Evolutionary conservation across 2,113 vertebrate genomes (phyloP).

Genomic region (Ahaetulla prasina): DNA sequence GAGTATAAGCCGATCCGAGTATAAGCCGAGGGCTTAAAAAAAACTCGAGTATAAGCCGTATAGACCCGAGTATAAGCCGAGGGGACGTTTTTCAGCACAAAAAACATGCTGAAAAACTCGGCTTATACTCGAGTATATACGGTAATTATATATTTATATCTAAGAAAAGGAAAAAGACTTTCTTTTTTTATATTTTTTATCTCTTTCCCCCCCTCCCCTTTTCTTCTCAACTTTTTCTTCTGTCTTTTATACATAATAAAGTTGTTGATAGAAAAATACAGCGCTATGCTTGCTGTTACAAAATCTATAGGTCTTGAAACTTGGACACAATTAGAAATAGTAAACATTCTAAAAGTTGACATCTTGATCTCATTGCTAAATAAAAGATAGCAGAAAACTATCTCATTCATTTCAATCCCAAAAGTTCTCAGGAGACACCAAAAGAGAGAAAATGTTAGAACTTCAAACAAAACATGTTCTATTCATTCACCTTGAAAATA

Average conservation of each 20-base stretch:
- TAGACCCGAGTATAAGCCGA: no score
- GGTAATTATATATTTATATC: not conserved
- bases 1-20: no score
- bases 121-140: no score
- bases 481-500: conserved; percentile 19
- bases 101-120: no score
- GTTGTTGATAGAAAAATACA: not conserved
- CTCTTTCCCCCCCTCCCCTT: not conserved
- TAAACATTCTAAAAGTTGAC: not conserved
- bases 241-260: not conserved
- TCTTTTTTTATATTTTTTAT: not conserved
- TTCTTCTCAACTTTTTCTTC: no score
- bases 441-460: no score
- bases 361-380: not conserved
- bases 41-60: no score
- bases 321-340: not conserved
- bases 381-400: not conserved
- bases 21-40: no score
- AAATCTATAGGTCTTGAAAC: not conserved
- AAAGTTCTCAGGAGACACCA: not conserved
- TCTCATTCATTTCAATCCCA: not conserved
- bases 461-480: not conserved
- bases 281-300: not conserved
- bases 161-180: not conserved
- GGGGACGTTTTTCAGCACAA: no score